A percentile compares a stretch with the other conserved stretches of the same genome.
phyloP scores from a whole-genome alignment of 2,113 vertebrate species.

The Chaenogobius annularis region DNA sequence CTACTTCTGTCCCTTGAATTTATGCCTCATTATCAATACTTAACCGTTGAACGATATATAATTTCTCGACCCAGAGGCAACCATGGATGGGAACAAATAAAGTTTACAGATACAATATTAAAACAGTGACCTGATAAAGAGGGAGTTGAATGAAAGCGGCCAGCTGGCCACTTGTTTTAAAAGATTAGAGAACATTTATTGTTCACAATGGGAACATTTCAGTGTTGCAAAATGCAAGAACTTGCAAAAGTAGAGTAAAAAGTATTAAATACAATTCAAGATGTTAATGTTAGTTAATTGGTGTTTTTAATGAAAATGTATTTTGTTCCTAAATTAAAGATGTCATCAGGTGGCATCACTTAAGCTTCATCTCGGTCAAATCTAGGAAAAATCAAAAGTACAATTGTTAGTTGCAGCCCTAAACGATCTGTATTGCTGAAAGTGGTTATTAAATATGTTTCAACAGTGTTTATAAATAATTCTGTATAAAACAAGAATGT shows the following conservation, averaged over 20 bases:
- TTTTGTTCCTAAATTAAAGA: not conserved
- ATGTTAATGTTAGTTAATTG: no score
- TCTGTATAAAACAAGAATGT: not conserved
- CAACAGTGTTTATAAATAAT: not conserved
- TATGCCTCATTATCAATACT: not conserved
- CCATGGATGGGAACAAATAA: not conserved
- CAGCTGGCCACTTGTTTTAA: not conserved
- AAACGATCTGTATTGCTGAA: not conserved
- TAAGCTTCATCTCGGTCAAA: not conserved
- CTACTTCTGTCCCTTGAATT: not conserved
- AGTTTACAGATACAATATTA: not conserved
- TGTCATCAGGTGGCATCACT: not conserved
- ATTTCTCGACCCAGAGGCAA: not conserved
- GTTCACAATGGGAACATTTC: not conserved
- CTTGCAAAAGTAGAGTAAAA: no score
- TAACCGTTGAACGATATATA: not conserved
- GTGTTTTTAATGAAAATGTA: no score
- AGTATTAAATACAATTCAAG: no score
- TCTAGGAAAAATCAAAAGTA: not conserved
- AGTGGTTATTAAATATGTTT: not conserved
- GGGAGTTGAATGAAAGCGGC: not conserved
- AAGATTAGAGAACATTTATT: not conserved
- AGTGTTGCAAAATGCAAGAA: not conserved
- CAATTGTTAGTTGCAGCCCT: no score
- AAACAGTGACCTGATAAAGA: not conserved